Base-by-base conservation (phyloP, 2,888 invertebrate genomes). In the Ennomos quercinarius region DNA sequence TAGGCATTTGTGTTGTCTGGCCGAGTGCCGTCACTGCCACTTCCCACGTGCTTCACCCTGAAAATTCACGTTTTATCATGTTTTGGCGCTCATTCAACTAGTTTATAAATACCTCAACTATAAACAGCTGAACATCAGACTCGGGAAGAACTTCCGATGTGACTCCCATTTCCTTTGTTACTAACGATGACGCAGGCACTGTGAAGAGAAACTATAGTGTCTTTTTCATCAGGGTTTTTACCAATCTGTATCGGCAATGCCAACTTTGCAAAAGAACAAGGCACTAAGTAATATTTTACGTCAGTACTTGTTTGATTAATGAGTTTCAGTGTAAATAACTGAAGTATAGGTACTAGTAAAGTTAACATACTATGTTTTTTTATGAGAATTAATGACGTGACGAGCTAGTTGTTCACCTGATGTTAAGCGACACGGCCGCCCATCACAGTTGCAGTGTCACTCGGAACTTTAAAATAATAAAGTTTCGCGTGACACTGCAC, bases 41-140 rank as follows among this genome's bases (percentile, higher is more conserved):
- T 36, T 52, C 83, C 83, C 84, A 86, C 85, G 84, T 82, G 81
- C 71, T 72, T 78, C 72, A 73, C 74, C 72, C 74, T 74, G 76
- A 83, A 83, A 81, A 81, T 83, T 84, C 78, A 84, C 78, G 80
- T 84, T 88, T 87, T 84, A 87, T 85, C 71, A 73, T 83, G 81
- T 77, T 81, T 85, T 88, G 87, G 89, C 88, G 74, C 80, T 68
- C 67, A 73, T 80, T 84, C 84, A 83, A 83, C 63, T 57, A 36
- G 12, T 70, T 66, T 78, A 73, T 65, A 72, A 79, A 80, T 76
- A 81, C 64, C 68, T 56, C 54, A 55, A 63, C 77, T 74, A 77
- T 79, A 80, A 79, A 78, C 76, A 78, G 77, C 66, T 70, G 74
- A 76, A 77, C 70, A 76, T 74, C 76, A 72, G 65, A 73, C 67